A percentile compares a stretch with the other conserved stretches of the same genome.
Evolutionary conservation across 2,888 invertebrate genomes (phyloP).

Genomic region (Platycnemis pennipes): DNA sequence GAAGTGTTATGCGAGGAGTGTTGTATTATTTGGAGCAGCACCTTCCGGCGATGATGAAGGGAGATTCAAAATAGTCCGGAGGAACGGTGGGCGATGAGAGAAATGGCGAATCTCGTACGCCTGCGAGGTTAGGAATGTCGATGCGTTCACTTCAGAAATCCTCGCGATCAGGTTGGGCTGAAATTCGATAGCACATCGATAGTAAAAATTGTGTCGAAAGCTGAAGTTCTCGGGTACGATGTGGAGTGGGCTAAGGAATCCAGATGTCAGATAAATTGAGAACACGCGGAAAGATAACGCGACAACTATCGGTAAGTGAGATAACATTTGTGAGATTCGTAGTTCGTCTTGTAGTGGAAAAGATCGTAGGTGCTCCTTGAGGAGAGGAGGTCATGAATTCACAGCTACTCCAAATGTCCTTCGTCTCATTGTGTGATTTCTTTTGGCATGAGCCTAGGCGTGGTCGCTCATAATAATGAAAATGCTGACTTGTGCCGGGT

Average conservation of each 20-base stretch:
- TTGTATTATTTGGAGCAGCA: background rate
- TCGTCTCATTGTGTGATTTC: background rate
- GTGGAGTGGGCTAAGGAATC: too few species aligned
- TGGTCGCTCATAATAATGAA: background rate
- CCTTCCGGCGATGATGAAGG: background rate
- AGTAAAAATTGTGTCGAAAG: too few species aligned
- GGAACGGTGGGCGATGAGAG: background rate
- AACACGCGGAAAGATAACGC: too few species aligned
- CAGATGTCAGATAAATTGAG: too few species aligned
- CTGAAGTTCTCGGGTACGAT: too few species aligned
- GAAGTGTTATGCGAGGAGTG: background rate
- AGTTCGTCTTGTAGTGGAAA: too few species aligned
- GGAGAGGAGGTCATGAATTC: too few species aligned
- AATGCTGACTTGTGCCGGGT: background rate
- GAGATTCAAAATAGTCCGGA: background rate
- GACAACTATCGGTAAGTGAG: too few species aligned
- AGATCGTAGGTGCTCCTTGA: too few species aligned
- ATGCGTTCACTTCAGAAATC: background rate
- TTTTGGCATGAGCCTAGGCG: background rate
- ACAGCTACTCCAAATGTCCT: too few species aligned
- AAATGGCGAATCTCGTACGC: background rate
- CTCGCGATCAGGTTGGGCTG: background rate
- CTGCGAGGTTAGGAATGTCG: background rate
- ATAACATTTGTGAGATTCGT: too few species aligned
- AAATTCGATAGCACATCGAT: too few species aligned